Evolutionary conservation across 2,113 vertebrate genomes (phyloP), one percentile per base, ranked within the genome.

Genomic region (Macquaria australasica): DNA sequence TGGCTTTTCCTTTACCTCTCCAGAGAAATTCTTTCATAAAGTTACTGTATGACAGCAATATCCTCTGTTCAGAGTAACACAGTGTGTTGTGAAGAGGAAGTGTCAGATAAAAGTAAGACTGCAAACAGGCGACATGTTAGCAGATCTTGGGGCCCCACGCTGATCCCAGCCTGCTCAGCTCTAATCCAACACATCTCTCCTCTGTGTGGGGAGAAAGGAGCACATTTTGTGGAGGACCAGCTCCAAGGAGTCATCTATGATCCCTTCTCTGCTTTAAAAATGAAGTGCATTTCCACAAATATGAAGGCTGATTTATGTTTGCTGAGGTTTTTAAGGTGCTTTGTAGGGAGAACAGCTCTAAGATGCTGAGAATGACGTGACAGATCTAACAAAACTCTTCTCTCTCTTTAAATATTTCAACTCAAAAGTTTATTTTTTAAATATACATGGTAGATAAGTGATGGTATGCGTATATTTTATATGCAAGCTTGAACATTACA

Each of bases 101-200:
- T 74, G 85, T 86, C 88, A 86, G 83, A 75, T 90, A 50, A 88
- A 85, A 85, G 86, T 53, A 2, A 23, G 28, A 48, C 78, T 51
- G 63, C 43, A 74, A 83, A 78, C 37, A 72, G 73, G 77, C 66
- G 37, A 56, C 23, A 50, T 67, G 77, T 88, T 84, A 41, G 64
- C 73, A 56, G 53, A 74, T 68, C 34, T 31, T 37, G 62, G 50
- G 78, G 73, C 75, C 58, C 63, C 18, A 8, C 7, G 23, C 73
- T 81, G 71, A 50, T 74, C 74, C 11, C 48, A 18, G 43, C 43
- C 21, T 18, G 23, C 73, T 69, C 8, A 31, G 31, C 59, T 73
- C 66, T 74, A 70, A 84, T 92, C 63, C 51, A 82, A 87, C 88
- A 86, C 73, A 43, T 69, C 68, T 87, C 11, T 48, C 12, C 55